phyloP scores from a whole-genome alignment of 2,888 invertebrate species.

The Coelogynopora nodosa region DNA sequence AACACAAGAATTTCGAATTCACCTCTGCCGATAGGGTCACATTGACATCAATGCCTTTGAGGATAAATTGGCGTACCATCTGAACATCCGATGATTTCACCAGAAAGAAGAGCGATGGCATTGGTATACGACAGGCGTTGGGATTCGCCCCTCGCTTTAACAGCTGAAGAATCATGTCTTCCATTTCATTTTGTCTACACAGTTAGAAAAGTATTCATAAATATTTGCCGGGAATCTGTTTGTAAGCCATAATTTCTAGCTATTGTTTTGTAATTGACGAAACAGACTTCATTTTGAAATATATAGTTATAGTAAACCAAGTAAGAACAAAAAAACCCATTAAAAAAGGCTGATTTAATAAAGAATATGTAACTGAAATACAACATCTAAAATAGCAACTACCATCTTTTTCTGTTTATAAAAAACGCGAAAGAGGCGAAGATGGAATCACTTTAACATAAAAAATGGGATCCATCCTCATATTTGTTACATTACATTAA shows the following conservation, averaged over 20 bases:
- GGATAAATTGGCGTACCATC: constrained; percentile 56
- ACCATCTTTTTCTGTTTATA: no score
- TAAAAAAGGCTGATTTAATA: no score
- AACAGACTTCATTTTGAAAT: no score
- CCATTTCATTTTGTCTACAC: constrained; percentile 56
- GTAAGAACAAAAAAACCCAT: no score
- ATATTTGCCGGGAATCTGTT: not conserved
- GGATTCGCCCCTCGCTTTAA: constrained; percentile 60
- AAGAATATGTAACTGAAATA: no score
- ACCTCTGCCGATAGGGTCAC: constrained; percentile 20
- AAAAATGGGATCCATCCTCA: no score
- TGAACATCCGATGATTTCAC: constrained; percentile 60
- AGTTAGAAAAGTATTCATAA: constrained; percentile 18
- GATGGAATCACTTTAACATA: no score
- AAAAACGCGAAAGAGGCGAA: no score
- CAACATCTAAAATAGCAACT: no score
- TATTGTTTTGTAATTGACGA: no score
- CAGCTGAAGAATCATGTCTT: constrained; percentile 56
- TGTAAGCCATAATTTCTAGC: not conserved
- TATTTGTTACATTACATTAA: no score
- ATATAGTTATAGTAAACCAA: no score
- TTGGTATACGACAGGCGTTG: constrained; percentile 57
- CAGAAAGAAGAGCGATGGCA: constrained; percentile 61
- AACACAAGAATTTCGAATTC: not conserved
- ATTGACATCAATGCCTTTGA: constrained; percentile 54